Evolutionary conservation across 2,797 vertebrate genomes (phyloP).

Genomic region (Halcyon smyrnensis): DNA sequence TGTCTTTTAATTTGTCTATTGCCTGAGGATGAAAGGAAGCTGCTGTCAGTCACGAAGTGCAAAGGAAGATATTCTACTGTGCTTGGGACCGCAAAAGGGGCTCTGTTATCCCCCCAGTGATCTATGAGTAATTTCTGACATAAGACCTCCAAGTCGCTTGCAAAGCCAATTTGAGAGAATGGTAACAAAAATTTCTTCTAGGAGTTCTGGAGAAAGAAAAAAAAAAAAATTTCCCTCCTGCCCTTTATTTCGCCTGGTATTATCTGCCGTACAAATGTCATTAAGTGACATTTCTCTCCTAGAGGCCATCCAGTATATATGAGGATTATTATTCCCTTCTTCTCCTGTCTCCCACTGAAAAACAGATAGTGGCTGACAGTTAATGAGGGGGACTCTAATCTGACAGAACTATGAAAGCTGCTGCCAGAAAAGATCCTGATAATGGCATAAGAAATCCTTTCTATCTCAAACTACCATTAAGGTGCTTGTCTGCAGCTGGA

Average conservation of each 20-base stretch:
- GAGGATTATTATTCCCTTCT: conserved; percentile 28
- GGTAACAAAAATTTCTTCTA: conserved; percentile 33
- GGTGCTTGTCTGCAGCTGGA: neutral
- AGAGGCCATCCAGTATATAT: conserved; percentile 27
- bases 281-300: conserved; percentile 65
- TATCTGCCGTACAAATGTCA: conserved; percentile 63
- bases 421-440: conserved; percentile 41
- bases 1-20: conserved; percentile 56
- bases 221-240: neutral
- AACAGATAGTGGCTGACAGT: conserved; percentile 43
- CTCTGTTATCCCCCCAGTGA: conserved; percentile 11
- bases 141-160: conserved; percentile 27
- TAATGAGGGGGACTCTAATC: conserved; percentile 63
- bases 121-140: conserved; percentile 44
- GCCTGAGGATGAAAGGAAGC: conserved; percentile 44
- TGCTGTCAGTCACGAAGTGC: conserved; percentile 35
- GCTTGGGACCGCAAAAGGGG: neutral
- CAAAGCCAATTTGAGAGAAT: conserved; percentile 22
- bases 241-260: conserved; percentile 41
- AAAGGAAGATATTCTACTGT: neutral
- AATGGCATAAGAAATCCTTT: conserved; percentile 47
- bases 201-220: neutral
- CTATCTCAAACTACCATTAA: conserved; percentile 30
- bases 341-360: conserved; percentile 1
- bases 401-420: conserved; percentile 57